Evolutionary conservation across 2,113 vertebrate species (phyloP), one percentile per base, ranked within the genome.

Genomic region (Prietella phreatophila): DNA sequence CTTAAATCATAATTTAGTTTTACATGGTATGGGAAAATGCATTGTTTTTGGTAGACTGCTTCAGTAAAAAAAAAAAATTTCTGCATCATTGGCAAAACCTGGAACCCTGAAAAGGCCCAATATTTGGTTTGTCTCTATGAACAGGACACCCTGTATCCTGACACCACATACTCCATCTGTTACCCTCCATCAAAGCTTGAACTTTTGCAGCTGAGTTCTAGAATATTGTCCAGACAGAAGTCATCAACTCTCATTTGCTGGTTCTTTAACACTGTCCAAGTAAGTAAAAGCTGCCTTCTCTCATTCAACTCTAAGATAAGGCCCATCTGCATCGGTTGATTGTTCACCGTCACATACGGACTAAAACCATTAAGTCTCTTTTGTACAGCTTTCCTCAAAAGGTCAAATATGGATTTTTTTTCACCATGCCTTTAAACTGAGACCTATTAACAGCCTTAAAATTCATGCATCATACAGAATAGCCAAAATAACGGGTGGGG

Each of bases 181-280:
- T 88, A 22, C 13, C 53, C 36, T 27, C 53, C 15, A 65, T 80
- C 60, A 84, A 81, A 36, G 19, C 25, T 33, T n/a, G 61, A 60
- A 36, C 8, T 60, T 47, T 33, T 83, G 69, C 56, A 67, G 30
- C 71, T 47, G 30, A 82, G 78, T 83, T 25, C 56, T 73, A 27
- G 15, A 39, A 88, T 19, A 69, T 5, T 88, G 30, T 42, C 55
- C 33, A 76, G 73, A 56, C 1, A 79, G 47, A 86, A 61, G n/a
- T 30, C 69, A 61, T 65, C 14, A 81, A 30, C n/a, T 19, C 56
- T 85, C 81, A 36, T 61, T 61, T 85, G 76, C 80, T 33, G 8
- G 17, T 4, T 73, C 79, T 82, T 81, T 60, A 69, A 89, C 55
- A 86, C 78, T 75, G 39, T 56, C 33, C 15, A 30, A 55, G 30